phyloP scores from a whole-genome alignment of 1,140 invertebrate genomes.

The Drosophila gunungcola region DNA sequence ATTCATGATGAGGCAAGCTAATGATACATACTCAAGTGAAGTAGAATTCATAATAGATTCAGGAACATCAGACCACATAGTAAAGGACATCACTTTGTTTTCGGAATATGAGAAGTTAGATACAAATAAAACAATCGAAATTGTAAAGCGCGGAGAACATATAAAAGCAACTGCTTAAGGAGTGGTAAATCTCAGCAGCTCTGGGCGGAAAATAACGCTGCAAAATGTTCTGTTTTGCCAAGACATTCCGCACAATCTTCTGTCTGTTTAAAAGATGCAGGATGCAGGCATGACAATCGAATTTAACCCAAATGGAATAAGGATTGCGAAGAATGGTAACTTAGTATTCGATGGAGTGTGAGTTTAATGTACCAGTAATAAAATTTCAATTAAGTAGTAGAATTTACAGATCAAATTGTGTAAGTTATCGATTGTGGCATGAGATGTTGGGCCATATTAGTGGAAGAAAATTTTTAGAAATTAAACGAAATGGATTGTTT shows the following conservation, averaged over 20 bases:
- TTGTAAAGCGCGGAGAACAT: conserved; percentile 47
- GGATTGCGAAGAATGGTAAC: conserved; percentile 1
- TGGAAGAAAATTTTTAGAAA: too few relatives aligned
- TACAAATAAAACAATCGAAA: conserved; percentile 21
- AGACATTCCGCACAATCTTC: conserved; percentile 10
- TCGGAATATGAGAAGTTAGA: conserved; percentile 29
- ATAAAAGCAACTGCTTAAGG: conserved; percentile 2
- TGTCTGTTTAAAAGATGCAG: conserved; percentile 5
- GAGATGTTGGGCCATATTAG: too few relatives aligned
- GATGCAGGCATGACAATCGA: conserved; percentile 6
- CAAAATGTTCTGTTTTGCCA: conserved; percentile 9
- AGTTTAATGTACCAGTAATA: conserved; percentile 30
- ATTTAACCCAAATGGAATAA: conserved; percentile 4
- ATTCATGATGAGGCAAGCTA: conserved; percentile 20
- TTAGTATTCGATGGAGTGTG: background rate
- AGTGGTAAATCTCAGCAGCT: background rate
- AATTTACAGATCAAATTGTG: conserved; percentile 25
- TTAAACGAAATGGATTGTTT: too few relatives aligned
- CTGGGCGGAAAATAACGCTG: too few relatives aligned
- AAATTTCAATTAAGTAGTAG: conserved; percentile 46
- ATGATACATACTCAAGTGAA: conserved; percentile 4
- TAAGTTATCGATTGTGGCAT: background rate
- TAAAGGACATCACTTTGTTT: conserved; percentile 66
- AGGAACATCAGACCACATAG: conserved; percentile 48
- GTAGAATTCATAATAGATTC: conserved; percentile 70